These are phyloP conservation scores for Mechanitis messenoides DNA, from an alignment of 2,888 invertebrate species.

Conservation along the genomic window DNA sequence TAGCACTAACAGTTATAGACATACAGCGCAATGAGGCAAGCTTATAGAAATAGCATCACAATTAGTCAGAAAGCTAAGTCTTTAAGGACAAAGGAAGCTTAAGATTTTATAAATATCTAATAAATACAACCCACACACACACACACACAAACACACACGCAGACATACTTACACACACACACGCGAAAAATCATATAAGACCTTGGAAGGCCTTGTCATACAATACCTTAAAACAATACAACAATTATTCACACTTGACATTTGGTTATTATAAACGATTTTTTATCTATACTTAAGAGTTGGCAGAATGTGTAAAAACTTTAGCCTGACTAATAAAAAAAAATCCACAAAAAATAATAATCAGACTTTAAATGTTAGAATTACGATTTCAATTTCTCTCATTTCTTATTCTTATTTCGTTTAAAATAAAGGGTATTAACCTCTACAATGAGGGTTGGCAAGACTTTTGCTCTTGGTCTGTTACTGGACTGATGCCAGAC, in stretches of 20 bases:
- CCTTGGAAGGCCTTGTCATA: constrained; percentile 12
- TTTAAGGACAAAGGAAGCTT: background rate
- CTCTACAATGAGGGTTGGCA: constrained; percentile 6
- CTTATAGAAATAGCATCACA: too few relatives aligned
- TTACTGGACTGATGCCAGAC: constrained; percentile 21
- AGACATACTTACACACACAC: background rate
- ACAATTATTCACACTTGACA: background rate
- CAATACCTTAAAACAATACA: background rate
- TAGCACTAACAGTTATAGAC: too few relatives aligned
- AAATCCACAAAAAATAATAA: too few relatives aligned
- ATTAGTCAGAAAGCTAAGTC: too few relatives aligned
- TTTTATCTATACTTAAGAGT: too few relatives aligned
- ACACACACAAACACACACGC: background rate
- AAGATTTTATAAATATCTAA: too few relatives aligned
- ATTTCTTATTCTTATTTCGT: background rate
- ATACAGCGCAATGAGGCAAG: too few relatives aligned
- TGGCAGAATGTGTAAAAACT: too few relatives aligned
- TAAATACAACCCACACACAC: background rate
- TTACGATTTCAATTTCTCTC: too few relatives aligned
- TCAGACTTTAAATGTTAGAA: too few relatives aligned
- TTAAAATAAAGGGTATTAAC: background rate
- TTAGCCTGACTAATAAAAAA: too few relatives aligned
- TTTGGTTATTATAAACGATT: too few relatives aligned
- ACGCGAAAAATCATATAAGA: constrained; percentile 4
- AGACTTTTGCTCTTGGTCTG: constrained; percentile 1